These are phyloP conservation scores for Ephestia elutella DNA, from an alignment of 1,140 invertebrate genomes.

Conservation along the genomic window DNA sequence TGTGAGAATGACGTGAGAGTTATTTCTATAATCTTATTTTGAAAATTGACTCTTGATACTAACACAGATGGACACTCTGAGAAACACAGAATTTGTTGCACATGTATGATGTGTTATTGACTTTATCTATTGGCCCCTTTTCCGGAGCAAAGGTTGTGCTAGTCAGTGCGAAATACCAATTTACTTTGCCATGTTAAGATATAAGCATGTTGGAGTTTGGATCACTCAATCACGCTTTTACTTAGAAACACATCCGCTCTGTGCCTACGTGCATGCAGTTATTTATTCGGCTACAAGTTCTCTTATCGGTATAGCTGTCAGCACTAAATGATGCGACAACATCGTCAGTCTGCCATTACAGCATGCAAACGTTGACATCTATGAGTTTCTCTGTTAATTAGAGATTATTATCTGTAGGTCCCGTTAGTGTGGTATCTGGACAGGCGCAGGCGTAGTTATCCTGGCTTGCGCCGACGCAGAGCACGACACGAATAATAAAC, in stretches of 20 bases:
- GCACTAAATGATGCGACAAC: conserved; percentile 6
- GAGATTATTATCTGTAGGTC: conserved; percentile 44
- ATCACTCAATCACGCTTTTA: background rate
- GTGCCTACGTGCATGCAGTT: background rate
- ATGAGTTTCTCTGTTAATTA: conserved; percentile 45
- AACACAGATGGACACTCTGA: too few relatives aligned
- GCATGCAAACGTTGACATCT: conserved; percentile 28
- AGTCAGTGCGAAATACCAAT: too few relatives aligned
- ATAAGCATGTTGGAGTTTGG: background rate
- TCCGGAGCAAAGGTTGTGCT: too few relatives aligned
- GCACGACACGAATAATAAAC: conserved; percentile 72
- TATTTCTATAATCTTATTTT: too few relatives aligned
- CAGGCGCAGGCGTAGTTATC: conserved; percentile 43
- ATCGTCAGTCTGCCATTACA: conserved; percentile 11
- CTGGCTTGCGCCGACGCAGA: conserved; percentile 51
- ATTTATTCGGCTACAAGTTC: conserved; percentile 2
- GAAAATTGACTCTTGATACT: too few relatives aligned
- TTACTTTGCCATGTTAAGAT: too few relatives aligned
- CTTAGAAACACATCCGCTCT: background rate
- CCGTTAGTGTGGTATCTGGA: conserved; percentile 54
- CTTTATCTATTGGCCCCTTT: too few relatives aligned
- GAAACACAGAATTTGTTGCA: too few relatives aligned
- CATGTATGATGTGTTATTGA: too few relatives aligned
- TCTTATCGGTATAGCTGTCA: conserved; percentile 10
- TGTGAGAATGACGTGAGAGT: too few relatives aligned